Evolutionary conservation across 2,113 vertebrate species (phyloP).

Genomic region (Gobius niger): DNA sequence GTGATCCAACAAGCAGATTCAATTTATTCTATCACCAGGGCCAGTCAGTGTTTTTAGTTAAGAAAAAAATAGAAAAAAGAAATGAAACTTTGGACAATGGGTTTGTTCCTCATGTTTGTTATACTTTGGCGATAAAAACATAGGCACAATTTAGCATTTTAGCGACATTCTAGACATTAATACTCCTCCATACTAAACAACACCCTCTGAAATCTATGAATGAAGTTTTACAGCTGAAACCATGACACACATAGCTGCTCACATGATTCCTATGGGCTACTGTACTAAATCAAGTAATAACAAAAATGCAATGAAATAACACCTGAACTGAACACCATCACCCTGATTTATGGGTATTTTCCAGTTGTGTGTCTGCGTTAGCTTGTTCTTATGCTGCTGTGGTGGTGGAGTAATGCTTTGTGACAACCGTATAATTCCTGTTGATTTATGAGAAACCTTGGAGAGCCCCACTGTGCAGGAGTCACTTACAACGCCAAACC

Average conservation of each 20-base stretch:
- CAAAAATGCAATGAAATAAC: neutral
- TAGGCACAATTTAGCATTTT: no score
- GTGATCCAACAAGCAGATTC: no score
- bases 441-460: conserved; percentile 75
- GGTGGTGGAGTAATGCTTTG: conserved; percentile 67
- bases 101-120: no score
- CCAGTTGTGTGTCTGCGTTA: conserved; percentile 30
- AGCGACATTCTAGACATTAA: no score
- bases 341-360: conserved; percentile 15
- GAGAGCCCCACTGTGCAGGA: conserved; percentile 48
- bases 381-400: conserved; percentile 48
- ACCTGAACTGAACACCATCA: neutral
- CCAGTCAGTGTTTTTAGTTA: no score
- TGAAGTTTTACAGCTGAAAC: neutral
- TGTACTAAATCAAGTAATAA: neutral
- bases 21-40: no score
- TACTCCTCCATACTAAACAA: neutral
- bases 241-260: neutral
- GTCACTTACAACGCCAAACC: conserved; percentile 26
- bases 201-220: neutral
- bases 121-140: no score
- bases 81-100: no score
- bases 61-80: no score
- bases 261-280: neutral
- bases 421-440: conserved; percentile 78